A percentile compares a stretch with the other conserved stretches of the same genome.
phyloP scores from a whole-genome alignment of 2,113 vertebrate species.

The Scomber scombrus region DNA sequence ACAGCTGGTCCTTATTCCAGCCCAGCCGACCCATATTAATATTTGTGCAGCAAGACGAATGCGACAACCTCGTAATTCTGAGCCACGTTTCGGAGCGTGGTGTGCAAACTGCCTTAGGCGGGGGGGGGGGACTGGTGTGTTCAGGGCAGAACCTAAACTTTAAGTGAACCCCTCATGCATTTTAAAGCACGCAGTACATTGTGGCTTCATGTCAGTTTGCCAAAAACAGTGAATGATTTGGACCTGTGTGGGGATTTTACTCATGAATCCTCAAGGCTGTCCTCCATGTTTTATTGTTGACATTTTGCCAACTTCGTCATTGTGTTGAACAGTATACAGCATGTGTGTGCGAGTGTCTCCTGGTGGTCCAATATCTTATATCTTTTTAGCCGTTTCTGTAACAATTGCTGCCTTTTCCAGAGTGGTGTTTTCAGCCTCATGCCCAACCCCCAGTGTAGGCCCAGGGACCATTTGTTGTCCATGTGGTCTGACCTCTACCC shows the following conservation, averaged over 20 bases:
- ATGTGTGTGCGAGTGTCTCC: constrained; percentile 45
- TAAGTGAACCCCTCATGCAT: constrained; percentile 55
- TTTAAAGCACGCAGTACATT: constrained; percentile 43
- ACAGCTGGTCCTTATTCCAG: constrained; percentile 54
- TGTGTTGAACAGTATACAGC: not conserved
- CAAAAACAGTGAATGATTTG: constrained; percentile 62
- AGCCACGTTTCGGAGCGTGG: constrained; percentile 1
- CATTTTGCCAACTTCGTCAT: constrained; percentile 30
- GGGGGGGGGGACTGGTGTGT: not conserved
- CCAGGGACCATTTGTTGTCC: constrained; percentile 78
- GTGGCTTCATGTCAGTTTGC: constrained; percentile 65
- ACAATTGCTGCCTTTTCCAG: constrained; percentile 19
- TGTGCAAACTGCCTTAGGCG: constrained; percentile 23
- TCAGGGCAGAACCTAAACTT: constrained; percentile 41
- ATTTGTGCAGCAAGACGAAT: constrained; percentile 54
- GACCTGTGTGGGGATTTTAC: constrained; percentile 55
- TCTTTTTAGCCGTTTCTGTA: not conserved
- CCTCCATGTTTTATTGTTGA: constrained; percentile 35
- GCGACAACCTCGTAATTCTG: constrained; percentile 25
- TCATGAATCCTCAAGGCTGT: constrained; percentile 21
- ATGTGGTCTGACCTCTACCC: constrained; percentile 79
- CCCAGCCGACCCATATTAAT: constrained; percentile 29
- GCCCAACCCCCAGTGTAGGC: constrained; percentile 67
- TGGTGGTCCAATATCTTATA: constrained; percentile 51
- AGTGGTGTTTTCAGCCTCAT: constrained; percentile 47